These are phyloP conservation scores for Spermophilus dauricus DNA, from an alignment of 2,113 vertebrate genomes.

Conservation along the genomic window DNA sequence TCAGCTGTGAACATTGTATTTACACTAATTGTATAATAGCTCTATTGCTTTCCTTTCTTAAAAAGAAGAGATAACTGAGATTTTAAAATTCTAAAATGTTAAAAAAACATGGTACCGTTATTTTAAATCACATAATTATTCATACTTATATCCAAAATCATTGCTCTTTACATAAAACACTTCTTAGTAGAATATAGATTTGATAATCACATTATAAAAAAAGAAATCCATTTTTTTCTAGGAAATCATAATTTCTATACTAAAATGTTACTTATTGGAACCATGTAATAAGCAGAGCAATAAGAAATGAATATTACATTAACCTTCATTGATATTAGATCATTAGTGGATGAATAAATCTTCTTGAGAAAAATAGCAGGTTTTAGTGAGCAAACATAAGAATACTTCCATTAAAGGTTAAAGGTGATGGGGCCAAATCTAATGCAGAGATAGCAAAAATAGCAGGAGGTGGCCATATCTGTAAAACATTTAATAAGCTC, in stretches of 20 bases:
- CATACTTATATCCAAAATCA: constrained; percentile 42
- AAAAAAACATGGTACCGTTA: neutral
- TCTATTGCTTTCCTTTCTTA: neutral
- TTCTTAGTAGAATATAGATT: constrained; percentile 63
- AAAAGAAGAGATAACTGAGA: neutral
- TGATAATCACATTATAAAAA: neutral
- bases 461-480: accelerated
- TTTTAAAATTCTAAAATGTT: constrained; percentile 7
- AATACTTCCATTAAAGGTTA: neutral
- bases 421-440: neutral
- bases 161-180: neutral
- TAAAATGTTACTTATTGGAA: constrained; percentile 53
- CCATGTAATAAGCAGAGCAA: neutral
- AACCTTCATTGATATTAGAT: neutral
- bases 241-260: neutral
- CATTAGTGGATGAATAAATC: neutral
- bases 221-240: constrained; percentile 58
- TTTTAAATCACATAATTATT: constrained; percentile 35
- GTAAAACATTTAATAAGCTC: neutral
- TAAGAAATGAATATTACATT: constrained; percentile 23
- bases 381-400: neutral
- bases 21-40: neutral
- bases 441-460: neutral
- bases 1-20: neutral
- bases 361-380: neutral